A percentile compares a stretch with the other conserved stretches of the same genome.
phyloP scores from a whole-genome alignment of 1,140 invertebrate genomes.

The Drosophila arizonae region DNA sequence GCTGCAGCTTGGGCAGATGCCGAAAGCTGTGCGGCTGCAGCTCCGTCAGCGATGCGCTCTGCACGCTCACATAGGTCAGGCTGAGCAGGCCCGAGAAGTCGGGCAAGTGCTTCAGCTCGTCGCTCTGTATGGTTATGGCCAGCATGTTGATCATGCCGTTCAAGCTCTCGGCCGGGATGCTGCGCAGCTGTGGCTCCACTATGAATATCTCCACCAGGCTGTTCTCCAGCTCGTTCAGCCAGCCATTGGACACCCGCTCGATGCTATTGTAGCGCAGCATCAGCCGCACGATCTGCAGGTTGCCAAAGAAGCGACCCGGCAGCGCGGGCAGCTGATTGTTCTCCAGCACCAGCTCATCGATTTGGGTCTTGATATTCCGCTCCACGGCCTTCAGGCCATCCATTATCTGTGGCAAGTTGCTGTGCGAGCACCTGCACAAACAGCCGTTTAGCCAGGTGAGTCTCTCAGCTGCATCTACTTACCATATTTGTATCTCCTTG shows the following conservation, averaged over 20 bases:
- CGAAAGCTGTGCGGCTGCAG: constrained; percentile 89
- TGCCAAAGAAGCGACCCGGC: constrained; percentile 90
- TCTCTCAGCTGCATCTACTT: not conserved
- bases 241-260: constrained; percentile 90
- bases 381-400: constrained; percentile 89
- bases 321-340: constrained; percentile 92
- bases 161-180: constrained; percentile 90
- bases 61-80: constrained; percentile 87
- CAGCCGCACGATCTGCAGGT: constrained; percentile 88
- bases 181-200: constrained; percentile 91
- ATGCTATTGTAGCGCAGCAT: constrained; percentile 93
- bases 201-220: constrained; percentile 91
- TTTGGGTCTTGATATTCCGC: constrained; percentile 86
- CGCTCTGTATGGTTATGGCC: constrained; percentile 91
- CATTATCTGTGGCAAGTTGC: constrained; percentile 89
- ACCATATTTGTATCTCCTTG: constrained; percentile 84
- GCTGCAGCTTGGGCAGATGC: constrained; percentile 88
- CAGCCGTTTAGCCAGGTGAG: not conserved
- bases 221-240: constrained; percentile 90
- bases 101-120: constrained; percentile 88
- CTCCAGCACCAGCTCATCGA: constrained; percentile 93
- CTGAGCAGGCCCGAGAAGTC: constrained; percentile 86
- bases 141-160: constrained; percentile 89
- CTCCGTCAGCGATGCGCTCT: constrained; percentile 88
- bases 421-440: constrained; percentile 91